These are phyloP conservation scores for Ophonus ardosiacus DNA, from an alignment of 2,888 invertebrate genomes.

Conservation along the genomic window DNA sequence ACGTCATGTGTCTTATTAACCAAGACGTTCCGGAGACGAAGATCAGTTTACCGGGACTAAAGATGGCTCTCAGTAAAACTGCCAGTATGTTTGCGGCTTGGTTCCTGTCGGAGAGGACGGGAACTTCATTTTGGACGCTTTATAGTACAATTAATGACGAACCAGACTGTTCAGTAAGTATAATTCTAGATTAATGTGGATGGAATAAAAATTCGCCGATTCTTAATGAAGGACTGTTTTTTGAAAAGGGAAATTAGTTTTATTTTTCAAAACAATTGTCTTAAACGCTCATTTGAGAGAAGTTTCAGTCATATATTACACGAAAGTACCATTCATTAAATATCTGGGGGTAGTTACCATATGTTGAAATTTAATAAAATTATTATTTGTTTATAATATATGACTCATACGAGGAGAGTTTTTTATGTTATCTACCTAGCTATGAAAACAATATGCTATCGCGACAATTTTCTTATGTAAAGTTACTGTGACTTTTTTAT, in stretches of 20 bases:
- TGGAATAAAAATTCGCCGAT: too few species aligned
- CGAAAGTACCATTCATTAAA: neutral
- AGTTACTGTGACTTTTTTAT: too few species aligned
- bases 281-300: neutral
- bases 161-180: slow-evolving; percentile 84
- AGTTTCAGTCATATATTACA: neutral
- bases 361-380: too few species aligned
- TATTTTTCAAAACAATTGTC: neutral
- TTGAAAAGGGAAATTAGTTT: neutral
- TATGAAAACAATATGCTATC: too few species aligned
- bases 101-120: slow-evolving; percentile 85
- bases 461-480: too few species aligned
- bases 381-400: too few species aligned
- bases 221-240: too few species aligned
- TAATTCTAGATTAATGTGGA: neutral
- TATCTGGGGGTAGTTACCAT: too few species aligned
- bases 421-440: too few species aligned
- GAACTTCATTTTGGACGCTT: slow-evolving; percentile 87
- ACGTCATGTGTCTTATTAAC: slow-evolving; percentile 88
- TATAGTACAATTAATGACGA: slow-evolving; percentile 86
- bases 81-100: slow-evolving; percentile 88
- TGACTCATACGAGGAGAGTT: too few species aligned
- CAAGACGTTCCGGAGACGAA: slow-evolving; percentile 79
- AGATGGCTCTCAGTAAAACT: slow-evolving; percentile 84
- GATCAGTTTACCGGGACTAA: slow-evolving; percentile 81